Base-by-base conservation (phyloP, 2,113 vertebrate genomes). In the Callipepla californica region DNA sequence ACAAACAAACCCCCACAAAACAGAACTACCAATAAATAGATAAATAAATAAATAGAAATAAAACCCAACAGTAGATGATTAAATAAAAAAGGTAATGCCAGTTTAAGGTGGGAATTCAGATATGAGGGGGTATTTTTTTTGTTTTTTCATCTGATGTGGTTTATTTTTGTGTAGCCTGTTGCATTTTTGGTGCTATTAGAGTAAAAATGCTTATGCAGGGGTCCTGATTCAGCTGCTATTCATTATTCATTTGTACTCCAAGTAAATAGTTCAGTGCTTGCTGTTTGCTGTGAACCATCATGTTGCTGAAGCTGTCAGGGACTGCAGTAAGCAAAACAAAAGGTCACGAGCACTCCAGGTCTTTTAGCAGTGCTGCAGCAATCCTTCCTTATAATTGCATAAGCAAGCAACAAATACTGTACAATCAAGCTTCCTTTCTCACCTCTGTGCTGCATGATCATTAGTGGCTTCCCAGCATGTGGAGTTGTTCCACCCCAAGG, bases 281-380 rank as follows among this genome's bases (percentile, higher is more conserved):
- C 53, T 74, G 34, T 61, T 93, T 70, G 40, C 58, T 79, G 4
- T 16, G 42, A 79, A 48, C 67, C 23, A 3, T 50, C 45, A 2
- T 1, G 9, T 70, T 69, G 77, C 69, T 65, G 66, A 47, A 73
- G 38, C 57, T 55, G 75, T 51, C 86, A 36, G 80, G 57, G 67
- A 42, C 9, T 32, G 85, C 80, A 89, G 61, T 22, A 74, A 93
- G 75, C 84, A 74, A 86, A 89, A 66, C 81, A 72, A 82, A 90
- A 94, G 91, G 82, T 83, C 74, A 36, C 0, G 6, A 72, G 40
- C 68, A 19, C 51, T 45, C 50, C 50, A 30, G 45, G 78, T 74
- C 69, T 88, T 67, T 18, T 14, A 85, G 61, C 58, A 67, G 3
- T 16, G 13, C 63, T 42, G 86, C 80, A 81, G 88, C 67, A 86